Percentiles rank a stretch among this genome's conserved stretches.
These are phyloP conservation scores for Hirtodrosophila duncani DNA, from an alignment of 2,888 invertebrate genomes.

Conservation along the genomic window DNA sequence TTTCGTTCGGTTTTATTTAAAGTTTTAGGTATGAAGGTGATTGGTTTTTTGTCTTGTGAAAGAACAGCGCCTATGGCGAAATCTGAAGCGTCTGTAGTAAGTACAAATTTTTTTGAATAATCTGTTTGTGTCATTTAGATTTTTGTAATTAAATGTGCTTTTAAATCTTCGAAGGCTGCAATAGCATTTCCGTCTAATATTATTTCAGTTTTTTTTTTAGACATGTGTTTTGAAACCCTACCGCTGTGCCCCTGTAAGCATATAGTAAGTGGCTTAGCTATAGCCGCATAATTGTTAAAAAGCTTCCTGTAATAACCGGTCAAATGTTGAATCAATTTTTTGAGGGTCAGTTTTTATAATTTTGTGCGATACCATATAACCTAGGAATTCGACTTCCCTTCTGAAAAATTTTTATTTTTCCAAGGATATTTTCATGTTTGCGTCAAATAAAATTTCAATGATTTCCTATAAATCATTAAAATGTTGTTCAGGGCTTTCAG, in stretches of 20 bases:
- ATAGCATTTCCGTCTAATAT: not conserved
- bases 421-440: not conserved
- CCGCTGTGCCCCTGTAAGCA: not conserved
- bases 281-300: not conserved
- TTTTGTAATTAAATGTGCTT: not conserved
- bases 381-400: not conserved
- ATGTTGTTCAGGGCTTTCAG: not conserved
- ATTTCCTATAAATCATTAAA: not conserved
- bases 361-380: not conserved
- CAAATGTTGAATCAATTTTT: not conserved
- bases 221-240: not conserved
- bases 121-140: not conserved
- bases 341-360: not conserved
- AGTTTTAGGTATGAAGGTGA: not conserved
- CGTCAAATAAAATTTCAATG: not conserved
- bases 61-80: conserved; percentile 1
- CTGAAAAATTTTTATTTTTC: not conserved
- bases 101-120: not conserved
- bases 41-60: conserved; percentile 2
- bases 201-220: conserved; percentile 3
- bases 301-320: not conserved
- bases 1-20: not conserved
- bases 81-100: not conserved
- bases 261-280: not conserved
- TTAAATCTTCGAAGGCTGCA: not conserved